phyloP scores from a whole-genome alignment of 2,797 vertebrate genomes.

The Yasuhikotakia modesta region DNA sequence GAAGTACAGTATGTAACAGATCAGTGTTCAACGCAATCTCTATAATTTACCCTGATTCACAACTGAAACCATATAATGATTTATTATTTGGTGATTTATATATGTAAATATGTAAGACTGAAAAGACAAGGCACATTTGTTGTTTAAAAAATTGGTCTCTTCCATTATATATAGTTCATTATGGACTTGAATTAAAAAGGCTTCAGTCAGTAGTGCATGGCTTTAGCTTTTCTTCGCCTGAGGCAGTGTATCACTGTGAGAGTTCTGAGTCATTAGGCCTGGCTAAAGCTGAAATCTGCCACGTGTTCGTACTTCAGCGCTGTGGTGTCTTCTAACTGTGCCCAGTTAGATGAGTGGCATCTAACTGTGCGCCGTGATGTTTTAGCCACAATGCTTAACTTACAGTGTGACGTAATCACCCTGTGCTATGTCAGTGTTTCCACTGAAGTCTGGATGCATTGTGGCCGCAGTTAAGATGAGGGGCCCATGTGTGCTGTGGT shows the following conservation, averaged over 20 bases:
- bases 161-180: too few relatives aligned
- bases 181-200: too few relatives aligned
- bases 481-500: conserved; percentile 42
- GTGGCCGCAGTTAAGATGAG: conserved; percentile 33
- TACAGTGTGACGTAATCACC: conserved; percentile 46
- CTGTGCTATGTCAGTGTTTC: conserved; percentile 54
- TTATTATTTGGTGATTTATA: too few relatives aligned
- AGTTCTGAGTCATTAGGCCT: conserved; percentile 42
- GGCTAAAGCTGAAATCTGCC: conserved; percentile 34
- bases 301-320: conserved; percentile 29
- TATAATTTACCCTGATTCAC: too few relatives aligned
- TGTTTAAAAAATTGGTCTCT: too few relatives aligned
- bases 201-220: conserved; percentile 24
- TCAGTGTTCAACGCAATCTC: too few relatives aligned
- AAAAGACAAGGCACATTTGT: too few relatives aligned
- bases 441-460: conserved; percentile 47
- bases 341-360: conserved; percentile 40
- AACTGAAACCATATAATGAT: too few relatives aligned
- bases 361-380: conserved; percentile 2
- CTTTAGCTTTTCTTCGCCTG: conserved; percentile 32
- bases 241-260: conserved; percentile 8
- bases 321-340: conserved; percentile 1
- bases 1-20: too few relatives aligned
- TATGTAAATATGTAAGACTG: too few relatives aligned
- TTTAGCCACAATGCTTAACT: conserved; percentile 42